These are phyloP conservation scores for Phodopus roborovskii DNA, from an alignment of 2,113 vertebrate species.

Conservation along the genomic window DNA sequence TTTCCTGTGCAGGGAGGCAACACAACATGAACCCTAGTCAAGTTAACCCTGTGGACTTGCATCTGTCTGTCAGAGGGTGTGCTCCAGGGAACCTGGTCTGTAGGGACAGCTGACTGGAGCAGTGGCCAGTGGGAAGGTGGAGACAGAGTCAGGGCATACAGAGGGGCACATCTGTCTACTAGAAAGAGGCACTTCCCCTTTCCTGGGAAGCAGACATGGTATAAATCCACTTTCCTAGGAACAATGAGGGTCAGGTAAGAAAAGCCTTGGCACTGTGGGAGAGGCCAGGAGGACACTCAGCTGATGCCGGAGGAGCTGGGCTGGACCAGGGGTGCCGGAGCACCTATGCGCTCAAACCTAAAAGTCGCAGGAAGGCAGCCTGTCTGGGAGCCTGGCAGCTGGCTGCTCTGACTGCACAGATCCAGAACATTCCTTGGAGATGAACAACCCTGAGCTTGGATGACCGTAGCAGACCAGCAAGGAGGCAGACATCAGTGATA, in stretches of 20 bases:
- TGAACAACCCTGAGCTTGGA: slow-evolving; percentile 70
- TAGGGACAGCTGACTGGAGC: background rate
- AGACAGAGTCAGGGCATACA: rapidly evolving
- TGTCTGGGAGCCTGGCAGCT: background rate
- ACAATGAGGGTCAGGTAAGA: background rate
- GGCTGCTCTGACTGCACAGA: slow-evolving; percentile 62
- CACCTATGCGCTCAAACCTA: background rate
- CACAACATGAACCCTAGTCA: rapidly evolving
- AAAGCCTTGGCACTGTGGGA: rapidly evolving
- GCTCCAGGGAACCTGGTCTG: background rate
- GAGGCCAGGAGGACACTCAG: rapidly evolving
- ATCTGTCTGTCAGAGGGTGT: background rate
- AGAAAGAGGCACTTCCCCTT: background rate
- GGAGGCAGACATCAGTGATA: background rate
- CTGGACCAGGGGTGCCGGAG: rapidly evolving
- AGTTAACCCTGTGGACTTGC: rapidly evolving
- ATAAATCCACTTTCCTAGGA: background rate
- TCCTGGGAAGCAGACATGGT: background rate
- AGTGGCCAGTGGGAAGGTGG: background rate
- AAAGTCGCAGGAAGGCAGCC: background rate
- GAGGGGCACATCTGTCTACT: background rate
- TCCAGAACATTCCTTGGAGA: slow-evolving; percentile 68
- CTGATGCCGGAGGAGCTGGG: rapidly evolving
- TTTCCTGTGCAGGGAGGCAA: background rate
- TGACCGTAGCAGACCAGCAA: slow-evolving; percentile 58